Percentiles rank a stretch among this genome's conserved stretches.
phyloP scores from a whole-genome alignment of 2,888 invertebrate genomes.

The Apamea sordens region DNA sequence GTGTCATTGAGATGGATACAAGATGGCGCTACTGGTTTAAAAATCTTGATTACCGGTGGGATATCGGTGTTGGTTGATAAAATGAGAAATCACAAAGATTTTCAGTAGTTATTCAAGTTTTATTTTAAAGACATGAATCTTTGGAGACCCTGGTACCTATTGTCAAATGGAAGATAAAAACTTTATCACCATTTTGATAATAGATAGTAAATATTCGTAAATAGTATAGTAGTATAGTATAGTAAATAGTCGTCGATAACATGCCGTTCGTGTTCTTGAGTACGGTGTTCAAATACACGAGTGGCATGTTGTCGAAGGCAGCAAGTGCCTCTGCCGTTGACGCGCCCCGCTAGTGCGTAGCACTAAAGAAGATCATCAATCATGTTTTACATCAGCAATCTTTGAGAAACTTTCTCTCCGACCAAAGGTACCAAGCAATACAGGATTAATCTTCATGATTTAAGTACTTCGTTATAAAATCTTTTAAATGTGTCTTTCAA shows the following conservation, averaged over 20 bases:
- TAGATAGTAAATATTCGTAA: no score
- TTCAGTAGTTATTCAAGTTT: background rate
- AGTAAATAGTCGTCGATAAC: no score
- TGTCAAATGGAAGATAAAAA: background rate
- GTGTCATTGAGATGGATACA: background rate
- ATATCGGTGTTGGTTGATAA: background rate
- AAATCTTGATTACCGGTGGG: background rate
- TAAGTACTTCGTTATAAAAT: no score
- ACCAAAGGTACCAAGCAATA: background rate
- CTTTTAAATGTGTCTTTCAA: no score
- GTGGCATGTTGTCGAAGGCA: no score
- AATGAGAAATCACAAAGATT: background rate
- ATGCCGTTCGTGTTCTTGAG: no score
- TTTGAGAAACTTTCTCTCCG: no score
- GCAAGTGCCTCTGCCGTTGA: no score
- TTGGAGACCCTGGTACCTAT: background rate
- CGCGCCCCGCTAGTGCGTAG: no score
- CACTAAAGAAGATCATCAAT: no score
- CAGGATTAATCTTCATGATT: background rate
- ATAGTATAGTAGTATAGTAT: no score
- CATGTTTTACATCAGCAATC: background rate
- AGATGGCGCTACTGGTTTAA: slow-evolving; percentile 24
- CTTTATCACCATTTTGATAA: background rate
- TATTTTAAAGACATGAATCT: background rate
- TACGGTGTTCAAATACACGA: no score